phyloP scores from a whole-genome alignment of 2,888 invertebrate genomes.

The Chrysina gloriosa region DNA sequence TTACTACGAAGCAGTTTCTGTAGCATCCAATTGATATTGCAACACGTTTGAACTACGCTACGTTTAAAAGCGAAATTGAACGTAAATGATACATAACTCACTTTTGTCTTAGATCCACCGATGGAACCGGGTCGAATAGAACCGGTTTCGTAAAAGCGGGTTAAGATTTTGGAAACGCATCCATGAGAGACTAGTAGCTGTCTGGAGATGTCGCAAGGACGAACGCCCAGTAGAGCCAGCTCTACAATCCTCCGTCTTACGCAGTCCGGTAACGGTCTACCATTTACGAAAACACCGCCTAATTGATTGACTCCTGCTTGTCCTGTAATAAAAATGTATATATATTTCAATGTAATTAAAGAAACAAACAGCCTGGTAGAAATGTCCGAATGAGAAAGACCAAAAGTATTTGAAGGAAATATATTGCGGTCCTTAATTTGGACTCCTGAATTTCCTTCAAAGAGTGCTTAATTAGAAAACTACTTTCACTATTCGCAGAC shows the following conservation, averaged over 20 bases:
- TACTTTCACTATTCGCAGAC: too few species aligned
- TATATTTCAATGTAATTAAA: neutral
- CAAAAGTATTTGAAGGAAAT: neutral
- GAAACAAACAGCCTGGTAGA: too few species aligned
- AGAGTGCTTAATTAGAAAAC: too few species aligned
- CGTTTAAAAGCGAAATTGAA: too few species aligned
- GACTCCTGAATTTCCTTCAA: too few species aligned
- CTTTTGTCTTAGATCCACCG: conserved; percentile 95
- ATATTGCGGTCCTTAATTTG: too few species aligned
- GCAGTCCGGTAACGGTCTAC: conserved; percentile 95
- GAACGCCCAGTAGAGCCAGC: conserved; percentile 91
- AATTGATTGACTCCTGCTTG: conserved; percentile 98
- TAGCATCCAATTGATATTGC: neutral
- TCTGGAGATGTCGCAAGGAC: conserved; percentile 96
- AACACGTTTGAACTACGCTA: too few species aligned
- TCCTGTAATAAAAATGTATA: conserved; percentile 69
- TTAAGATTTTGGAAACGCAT: conserved; percentile 96
- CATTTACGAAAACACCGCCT: conserved; percentile 97
- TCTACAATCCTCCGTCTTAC: conserved; percentile 94
- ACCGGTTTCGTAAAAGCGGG: conserved; percentile 96
- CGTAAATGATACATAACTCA: conserved; percentile 61
- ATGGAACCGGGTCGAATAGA: conserved; percentile 95
- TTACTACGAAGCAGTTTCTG: neutral
- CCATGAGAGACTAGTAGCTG: conserved; percentile 96
- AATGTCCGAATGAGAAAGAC: too few species aligned